phyloP scores from a whole-genome alignment of 2,797 vertebrate species.

The Calcarius lapponicus region DNA sequence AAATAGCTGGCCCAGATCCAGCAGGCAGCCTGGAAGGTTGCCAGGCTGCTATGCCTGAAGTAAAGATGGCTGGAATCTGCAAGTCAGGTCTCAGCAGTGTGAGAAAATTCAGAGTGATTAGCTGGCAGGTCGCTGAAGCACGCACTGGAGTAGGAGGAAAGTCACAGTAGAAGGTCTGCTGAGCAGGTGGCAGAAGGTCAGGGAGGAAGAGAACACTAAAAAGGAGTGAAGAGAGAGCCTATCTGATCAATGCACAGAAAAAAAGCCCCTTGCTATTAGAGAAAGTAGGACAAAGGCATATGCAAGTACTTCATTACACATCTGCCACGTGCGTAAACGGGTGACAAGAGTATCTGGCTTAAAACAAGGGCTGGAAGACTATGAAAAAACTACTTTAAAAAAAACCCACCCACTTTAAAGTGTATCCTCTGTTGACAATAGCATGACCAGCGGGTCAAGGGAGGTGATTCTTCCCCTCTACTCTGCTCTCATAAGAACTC shows the following conservation, averaged over 20 bases:
- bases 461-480: not conserved
- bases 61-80: not conserved
- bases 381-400: not conserved
- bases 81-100: not conserved
- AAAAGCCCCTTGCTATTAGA: not conserved
- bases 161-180: not conserved
- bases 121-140: not conserved
- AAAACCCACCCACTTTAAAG: not conserved
- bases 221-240: not conserved
- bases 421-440: not conserved
- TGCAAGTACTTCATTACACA: not conserved
- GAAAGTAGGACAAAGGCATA: not conserved
- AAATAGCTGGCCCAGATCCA: conserved; percentile 34
- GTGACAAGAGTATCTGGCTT: not conserved
- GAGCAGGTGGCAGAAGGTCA: not conserved
- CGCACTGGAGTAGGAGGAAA: not conserved
- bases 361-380: not conserved
- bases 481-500: not conserved
- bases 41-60: not conserved
- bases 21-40: not conserved
- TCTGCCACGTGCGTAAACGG: fast-evolving
- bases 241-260: not conserved
- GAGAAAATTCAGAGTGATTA: not conserved
- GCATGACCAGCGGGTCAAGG: not conserved
- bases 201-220: not conserved